These are phyloP conservation scores for Cheilosia scutellata DNA, from an alignment of 2,888 invertebrate genomes.

Conservation along the genomic window DNA sequence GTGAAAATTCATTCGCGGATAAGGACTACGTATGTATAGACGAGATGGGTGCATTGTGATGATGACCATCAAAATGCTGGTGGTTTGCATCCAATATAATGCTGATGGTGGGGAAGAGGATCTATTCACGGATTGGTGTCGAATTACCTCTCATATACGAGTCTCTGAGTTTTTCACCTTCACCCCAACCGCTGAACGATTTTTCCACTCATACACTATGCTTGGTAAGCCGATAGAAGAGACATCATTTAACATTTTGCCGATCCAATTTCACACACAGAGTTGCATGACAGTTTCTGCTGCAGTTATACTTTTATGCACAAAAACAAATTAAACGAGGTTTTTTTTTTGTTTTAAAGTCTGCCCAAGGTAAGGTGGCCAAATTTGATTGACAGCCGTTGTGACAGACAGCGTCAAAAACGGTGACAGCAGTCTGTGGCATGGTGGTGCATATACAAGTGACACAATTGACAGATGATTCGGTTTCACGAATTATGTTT, in stretches of 20 bases:
- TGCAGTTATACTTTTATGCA: neutral
- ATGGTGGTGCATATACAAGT: slow-evolving; percentile 38
- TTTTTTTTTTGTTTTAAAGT: slow-evolving; percentile 19
- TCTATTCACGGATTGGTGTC: slow-evolving; percentile 63
- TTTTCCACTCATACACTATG: slow-evolving; percentile 54
- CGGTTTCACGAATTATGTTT: slow-evolving; percentile 49
- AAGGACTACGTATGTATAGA: slow-evolving; percentile 17
- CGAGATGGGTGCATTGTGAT: slow-evolving; percentile 57
- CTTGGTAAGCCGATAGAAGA: slow-evolving; percentile 39
- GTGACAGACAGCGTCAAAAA: slow-evolving; percentile 64
- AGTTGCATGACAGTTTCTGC: slow-evolving; percentile 47
- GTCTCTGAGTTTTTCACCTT: slow-evolving; percentile 67
- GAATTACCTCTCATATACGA: slow-evolving; percentile 47
- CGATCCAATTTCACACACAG: slow-evolving; percentile 69
- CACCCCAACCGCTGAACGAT: slow-evolving; percentile 71
- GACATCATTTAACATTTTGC: slow-evolving; percentile 59
- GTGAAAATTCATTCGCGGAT: slow-evolving; percentile 65
- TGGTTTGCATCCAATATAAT: slow-evolving; percentile 5
- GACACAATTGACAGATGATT: slow-evolving; percentile 67
- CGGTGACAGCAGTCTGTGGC: slow-evolving; percentile 58
- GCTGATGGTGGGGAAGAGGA: slow-evolving; percentile 25
- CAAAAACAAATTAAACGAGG: slow-evolving; percentile 9
- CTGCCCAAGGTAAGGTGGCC: slow-evolving; percentile 61
- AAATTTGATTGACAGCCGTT: slow-evolving; percentile 69
- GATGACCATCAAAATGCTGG: slow-evolving; percentile 71